Evolutionary conservation across 2,888 invertebrate genomes (phyloP), one percentile per base, ranked within the genome.

Genomic region (Sycophila texana): DNA sequence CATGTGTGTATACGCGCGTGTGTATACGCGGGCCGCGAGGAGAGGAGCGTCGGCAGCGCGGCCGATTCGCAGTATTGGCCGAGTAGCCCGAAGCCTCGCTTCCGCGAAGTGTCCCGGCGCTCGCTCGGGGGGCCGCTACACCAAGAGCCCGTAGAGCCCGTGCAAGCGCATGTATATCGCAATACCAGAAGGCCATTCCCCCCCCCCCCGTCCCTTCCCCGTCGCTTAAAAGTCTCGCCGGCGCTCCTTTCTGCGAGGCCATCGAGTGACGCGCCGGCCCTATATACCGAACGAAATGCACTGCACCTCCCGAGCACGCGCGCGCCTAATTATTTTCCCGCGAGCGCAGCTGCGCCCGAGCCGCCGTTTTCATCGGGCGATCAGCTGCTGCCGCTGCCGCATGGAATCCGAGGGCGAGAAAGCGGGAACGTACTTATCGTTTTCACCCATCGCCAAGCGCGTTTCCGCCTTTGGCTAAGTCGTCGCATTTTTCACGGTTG

Each of bases 121-220:
- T 70, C 65, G 58, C 65, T 60, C 70, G 57, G 82, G 75, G 80
- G 81, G 82, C 83, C 82, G 79, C 65, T 53, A 18, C 30, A 67
- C 53, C 20, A 71, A 63, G 12, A 73, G 47, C 66, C 49, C 53
- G 49, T 20, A 30, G 26, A 55, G 55, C 20, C 39, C 39, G 53
- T 12, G 51, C 20, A 26, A n/a, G 18, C 13, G 70, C 39, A 3
- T 58, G 18, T 47, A 86, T 89, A 88, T 89, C 87, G 89, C 89
- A 89, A 89, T 86, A 87, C 87, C 86, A 89, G 88, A 89, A 89
- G 88, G 88, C 88, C 89, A 88, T 88, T 86, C 88, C 87, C 87
- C 87, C 26, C 26, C 26, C 26, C 26, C 26, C 26, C 26, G n/a
- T n/a, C n/a, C n/a, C n/a, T n/a, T n/a, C 26, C 26, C 26, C 26